phyloP scores from a whole-genome alignment of 2,113 vertebrate genomes.

The Tragelaphus strepsiceros region DNA sequence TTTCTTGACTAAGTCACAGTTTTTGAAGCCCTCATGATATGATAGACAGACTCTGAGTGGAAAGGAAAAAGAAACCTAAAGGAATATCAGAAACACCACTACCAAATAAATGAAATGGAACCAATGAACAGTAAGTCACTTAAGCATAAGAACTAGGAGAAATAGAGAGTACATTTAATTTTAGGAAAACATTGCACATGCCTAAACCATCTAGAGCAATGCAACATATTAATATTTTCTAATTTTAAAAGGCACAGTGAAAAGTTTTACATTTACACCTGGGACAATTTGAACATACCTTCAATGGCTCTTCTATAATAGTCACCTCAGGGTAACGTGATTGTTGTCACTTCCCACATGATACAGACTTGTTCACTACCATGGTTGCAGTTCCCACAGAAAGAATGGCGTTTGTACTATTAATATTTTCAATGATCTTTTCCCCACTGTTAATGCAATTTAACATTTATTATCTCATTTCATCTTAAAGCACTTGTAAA shows the following conservation, averaged over 20 bases:
- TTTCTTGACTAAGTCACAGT: background rate
- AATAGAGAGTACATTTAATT: background rate
- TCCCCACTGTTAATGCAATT: background rate
- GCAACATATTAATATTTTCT: background rate
- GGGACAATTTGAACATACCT: background rate
- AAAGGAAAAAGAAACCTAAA: background rate
- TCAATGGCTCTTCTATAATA: background rate
- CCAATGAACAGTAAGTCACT: background rate
- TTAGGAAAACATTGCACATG: background rate
- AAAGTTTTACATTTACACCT: background rate
- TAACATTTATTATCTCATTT: background rate
- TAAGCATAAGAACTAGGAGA: background rate
- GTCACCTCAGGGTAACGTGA: background rate
- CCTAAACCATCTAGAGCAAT: background rate
- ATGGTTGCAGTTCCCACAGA: background rate
- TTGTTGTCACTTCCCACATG: background rate
- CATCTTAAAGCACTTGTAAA: background rate
- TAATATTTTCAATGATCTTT: slow-evolving; percentile 20
- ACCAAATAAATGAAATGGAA: background rate
- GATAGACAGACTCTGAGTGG: background rate
- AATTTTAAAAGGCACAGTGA: background rate
- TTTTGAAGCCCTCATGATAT: background rate
- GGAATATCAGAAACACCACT: background rate
- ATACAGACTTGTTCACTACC: background rate
- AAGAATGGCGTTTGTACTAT: background rate